A percentile compares a stretch with the other conserved stretches of the same genome.
These are phyloP conservation scores for Arvicanthis niloticus DNA, from an alignment of 2,113 vertebrate species.

Conservation along the genomic window DNA sequence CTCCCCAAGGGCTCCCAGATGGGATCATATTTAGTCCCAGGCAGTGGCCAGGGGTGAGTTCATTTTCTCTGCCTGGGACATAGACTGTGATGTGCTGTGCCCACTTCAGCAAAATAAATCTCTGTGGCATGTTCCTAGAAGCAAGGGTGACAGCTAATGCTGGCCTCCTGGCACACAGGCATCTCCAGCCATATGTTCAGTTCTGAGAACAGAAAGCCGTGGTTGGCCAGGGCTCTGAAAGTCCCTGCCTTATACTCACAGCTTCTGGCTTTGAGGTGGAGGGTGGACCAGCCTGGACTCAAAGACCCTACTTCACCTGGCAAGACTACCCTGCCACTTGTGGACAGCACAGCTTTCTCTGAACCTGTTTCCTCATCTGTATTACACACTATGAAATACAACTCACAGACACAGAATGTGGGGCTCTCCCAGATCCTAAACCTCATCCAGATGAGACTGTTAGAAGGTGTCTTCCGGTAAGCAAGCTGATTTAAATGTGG, in stretches of 20 bases:
- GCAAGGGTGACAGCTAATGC: conserved; percentile 16
- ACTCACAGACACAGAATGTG: accelerated
- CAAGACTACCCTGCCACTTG: neutral
- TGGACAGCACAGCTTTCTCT: neutral
- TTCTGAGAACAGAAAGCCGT: neutral
- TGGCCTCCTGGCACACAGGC: neutral
- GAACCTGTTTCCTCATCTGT: neutral
- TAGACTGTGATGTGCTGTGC: neutral
- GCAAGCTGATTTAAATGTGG: neutral
- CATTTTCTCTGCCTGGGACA: neutral
- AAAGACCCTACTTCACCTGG: too few species aligned
- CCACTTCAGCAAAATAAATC: conserved; percentile 45
- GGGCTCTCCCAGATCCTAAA: neutral
- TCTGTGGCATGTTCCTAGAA: conserved; percentile 45
- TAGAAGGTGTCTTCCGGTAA: neutral
- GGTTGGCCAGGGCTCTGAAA: neutral
- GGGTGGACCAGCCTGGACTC: neutral
- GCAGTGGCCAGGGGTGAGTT: neutral
- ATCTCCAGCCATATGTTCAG: accelerated
- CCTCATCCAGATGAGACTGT: neutral
- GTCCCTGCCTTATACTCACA: neutral
- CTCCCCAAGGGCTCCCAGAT: accelerated
- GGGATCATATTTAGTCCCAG: accelerated
- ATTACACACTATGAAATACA: neutral
- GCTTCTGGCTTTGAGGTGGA: neutral